Evolutionary conservation across 2,888 invertebrate genomes (phyloP), one percentile per base, ranked within the genome.

Genomic region (Eurytoma adleriae): DNA sequence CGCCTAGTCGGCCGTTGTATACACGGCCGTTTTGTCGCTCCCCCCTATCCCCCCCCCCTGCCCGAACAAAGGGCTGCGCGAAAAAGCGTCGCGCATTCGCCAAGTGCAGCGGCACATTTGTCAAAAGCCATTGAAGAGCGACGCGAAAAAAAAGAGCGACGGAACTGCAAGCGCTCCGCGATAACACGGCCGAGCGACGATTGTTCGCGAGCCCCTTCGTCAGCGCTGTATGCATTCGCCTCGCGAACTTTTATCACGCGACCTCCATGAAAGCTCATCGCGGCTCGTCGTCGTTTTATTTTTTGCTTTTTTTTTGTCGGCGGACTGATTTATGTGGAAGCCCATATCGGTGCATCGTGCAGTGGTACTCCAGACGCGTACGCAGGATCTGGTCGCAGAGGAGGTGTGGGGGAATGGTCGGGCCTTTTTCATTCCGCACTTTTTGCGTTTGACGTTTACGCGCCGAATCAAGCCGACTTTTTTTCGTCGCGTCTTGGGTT

Each of bases 51-150:
- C 13, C 14, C 10, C 54, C 54, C 54, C 13, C 5, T 13, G 14
- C 10, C 18, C 12, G n/a, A 20, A 57, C 24, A 20, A 40, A 54
- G 20, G 20, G 1, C 24, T 1, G 52, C 27, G 10, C 10, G 27
- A 61, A 64, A 72, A 18, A 59, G 56, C 40, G 50, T 24, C 7
- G 20, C 18, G 79, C 79, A 79, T 79, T 62, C 71, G 66, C 81
- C 84, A 81, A 83, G 85, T 83, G 83, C 83, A 82, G 83, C 16
- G 62, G 0, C 40, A 84, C 87, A 88, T 90, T 89, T 89, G 89
- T 90, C 88, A 89, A 89, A 90, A 88, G 86, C 88, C 88, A 90
- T 90, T 87, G 89, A 87, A 18, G n/a, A 61, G 24, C 62, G 5
- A 7, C 30, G 62, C 59, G 24, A 2, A 12, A 30, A 67, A 56